A percentile compares a stretch with the other conserved stretches of the same genome.
Evolutionary conservation across 2,113 vertebrate genomes (phyloP).

Genomic region (Gadus macrocephalus): DNA sequence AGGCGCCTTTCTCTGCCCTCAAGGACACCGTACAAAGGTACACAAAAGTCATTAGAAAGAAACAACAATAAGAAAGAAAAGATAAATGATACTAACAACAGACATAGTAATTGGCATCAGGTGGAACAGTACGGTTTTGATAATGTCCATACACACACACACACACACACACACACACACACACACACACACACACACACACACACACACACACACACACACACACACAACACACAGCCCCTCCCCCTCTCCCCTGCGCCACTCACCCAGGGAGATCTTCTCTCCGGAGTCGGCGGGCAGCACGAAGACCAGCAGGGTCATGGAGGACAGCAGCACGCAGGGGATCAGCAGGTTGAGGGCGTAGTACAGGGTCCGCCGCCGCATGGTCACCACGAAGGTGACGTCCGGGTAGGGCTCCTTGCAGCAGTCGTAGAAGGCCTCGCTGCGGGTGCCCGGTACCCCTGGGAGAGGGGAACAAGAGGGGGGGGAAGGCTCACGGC

Average conservation of each 20-base stretch:
- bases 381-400: slow-evolving; percentile 73
- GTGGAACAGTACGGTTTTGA: no score
- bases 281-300: slow-evolving; percentile 80
- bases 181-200: not conserved
- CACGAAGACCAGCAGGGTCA: slow-evolving; percentile 76
- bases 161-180: not conserved
- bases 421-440: slow-evolving; percentile 72
- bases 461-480: slow-evolving; percentile 40
- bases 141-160: no score
- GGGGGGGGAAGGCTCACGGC: not conserved
- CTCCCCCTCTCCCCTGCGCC: slow-evolving; percentile 8
- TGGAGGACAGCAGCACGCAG: slow-evolving; percentile 74
- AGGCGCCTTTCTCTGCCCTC: no score
- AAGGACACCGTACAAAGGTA: no score
- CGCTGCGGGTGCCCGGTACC: slow-evolving; percentile 68
- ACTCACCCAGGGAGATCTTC: slow-evolving; percentile 79
- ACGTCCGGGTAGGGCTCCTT: slow-evolving; percentile 76
- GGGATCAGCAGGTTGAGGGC: slow-evolving; percentile 77
- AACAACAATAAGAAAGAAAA: no score
- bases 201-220: not conserved
- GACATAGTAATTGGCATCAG: no score
- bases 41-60: no score
- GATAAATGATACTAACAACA: no score
- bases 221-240: not conserved
- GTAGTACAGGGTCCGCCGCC: slow-evolving; percentile 74